Conservation (phyloP, 2,888 invertebrate species). For the Amblyteles armatorius region DNA sequence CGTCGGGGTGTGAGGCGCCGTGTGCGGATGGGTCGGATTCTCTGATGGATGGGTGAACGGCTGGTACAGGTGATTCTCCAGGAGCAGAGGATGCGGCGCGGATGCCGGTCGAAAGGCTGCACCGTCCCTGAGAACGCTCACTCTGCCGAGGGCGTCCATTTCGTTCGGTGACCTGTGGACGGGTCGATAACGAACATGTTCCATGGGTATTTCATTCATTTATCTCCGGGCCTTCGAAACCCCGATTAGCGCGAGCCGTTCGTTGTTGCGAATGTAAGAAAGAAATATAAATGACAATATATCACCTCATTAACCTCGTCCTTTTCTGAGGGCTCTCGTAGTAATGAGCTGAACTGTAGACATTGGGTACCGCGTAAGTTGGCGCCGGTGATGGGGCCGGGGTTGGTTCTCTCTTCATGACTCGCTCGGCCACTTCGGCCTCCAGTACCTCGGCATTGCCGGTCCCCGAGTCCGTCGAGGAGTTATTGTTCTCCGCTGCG, state of each 20-base stretch:
- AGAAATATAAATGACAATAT: slow-evolving; percentile 21
- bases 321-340: slow-evolving; percentile 83
- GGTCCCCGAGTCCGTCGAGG: slow-evolving; percentile 81
- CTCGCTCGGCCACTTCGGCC: slow-evolving; percentile 80
- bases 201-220: not conserved
- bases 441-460: slow-evolving; percentile 81
- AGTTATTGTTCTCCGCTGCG: slow-evolving; percentile 80
- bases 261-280: not conserved
- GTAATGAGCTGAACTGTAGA: slow-evolving; percentile 80
- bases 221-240: not conserved
- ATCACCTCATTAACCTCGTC: slow-evolving; percentile 83
- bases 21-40: slow-evolving; percentile 79
- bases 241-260: slow-evolving; percentile 1
- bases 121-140: slow-evolving; percentile 89
- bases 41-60: slow-evolving; percentile 80
- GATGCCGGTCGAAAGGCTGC: slow-evolving; percentile 86
- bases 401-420: slow-evolving; percentile 80
- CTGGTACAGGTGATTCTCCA: slow-evolving; percentile 84
- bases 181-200: not conserved
- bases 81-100: slow-evolving; percentile 86
- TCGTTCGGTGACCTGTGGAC: slow-evolving; percentile 81
- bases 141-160: slow-evolving; percentile 85
- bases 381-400: slow-evolving; percentile 79
- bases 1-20: slow-evolving; percentile 82
- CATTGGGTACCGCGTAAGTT: slow-evolving; percentile 79